Percentiles rank a stretch among this genome's conserved stretches.
Conservation (phyloP, 2,888 invertebrate genomes). For the Xiphydria camelus region DNA sequence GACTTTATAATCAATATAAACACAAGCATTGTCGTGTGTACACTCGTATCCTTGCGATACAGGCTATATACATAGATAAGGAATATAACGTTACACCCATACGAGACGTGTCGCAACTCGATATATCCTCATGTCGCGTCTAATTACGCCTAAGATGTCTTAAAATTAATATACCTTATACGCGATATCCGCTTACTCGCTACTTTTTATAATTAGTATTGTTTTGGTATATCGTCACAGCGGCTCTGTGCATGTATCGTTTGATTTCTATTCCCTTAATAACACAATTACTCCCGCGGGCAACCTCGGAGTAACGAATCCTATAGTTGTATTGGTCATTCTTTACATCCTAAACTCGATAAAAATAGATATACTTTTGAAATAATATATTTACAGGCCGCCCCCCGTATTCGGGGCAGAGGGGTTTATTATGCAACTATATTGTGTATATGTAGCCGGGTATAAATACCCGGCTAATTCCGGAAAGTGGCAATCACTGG, state of each 20-base stretch:
- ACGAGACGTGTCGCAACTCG: constrained; percentile 33
- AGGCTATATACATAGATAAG: constrained; percentile 49
- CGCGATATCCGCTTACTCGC: constrained; percentile 15
- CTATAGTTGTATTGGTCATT: constrained; percentile 28
- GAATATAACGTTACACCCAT: constrained; percentile 43
- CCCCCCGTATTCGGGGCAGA: not conserved
- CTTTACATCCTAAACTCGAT: constrained; percentile 33
- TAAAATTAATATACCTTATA: constrained; percentile 20
- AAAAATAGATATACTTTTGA: constrained; percentile 41
- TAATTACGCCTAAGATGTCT: constrained; percentile 25
- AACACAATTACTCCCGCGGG: constrained; percentile 15
- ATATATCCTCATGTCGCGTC: constrained; percentile 23
- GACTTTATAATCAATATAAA: constrained; percentile 50
- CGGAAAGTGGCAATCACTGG: too few relatives aligned
- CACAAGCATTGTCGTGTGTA: constrained; percentile 48
- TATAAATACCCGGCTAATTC: too few relatives aligned
- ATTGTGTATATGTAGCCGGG: too few relatives aligned
- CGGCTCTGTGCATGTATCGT: constrained; percentile 51
- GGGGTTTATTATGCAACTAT: too few relatives aligned
- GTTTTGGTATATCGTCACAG: constrained; percentile 58
- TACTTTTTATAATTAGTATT: constrained; percentile 40
- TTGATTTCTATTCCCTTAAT: constrained; percentile 45
- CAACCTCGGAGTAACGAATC: constrained; percentile 4
- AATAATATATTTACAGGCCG: constrained; percentile 24
- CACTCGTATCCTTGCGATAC: constrained; percentile 45